Evolutionary conservation across 2,797 vertebrate genomes (phyloP), one percentile per base, ranked within the genome.

Genomic region (Peromyscus nudipes): DNA sequence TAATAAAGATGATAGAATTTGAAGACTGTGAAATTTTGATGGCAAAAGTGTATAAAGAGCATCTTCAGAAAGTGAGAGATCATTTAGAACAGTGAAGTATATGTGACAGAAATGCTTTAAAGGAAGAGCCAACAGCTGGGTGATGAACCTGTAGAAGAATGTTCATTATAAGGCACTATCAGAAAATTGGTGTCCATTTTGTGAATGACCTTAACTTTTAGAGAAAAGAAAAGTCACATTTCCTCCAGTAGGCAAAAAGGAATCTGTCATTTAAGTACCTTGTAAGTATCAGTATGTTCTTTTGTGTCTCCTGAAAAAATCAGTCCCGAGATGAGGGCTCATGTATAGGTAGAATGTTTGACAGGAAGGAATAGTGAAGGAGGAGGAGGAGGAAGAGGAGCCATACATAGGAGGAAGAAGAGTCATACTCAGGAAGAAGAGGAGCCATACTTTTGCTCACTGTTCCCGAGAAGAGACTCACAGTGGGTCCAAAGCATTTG

Each of bases 191-290:
- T 65, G 34, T 55, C 27, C 86, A 95, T 96, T 97, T 84, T 65
- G 49, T 87, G 17, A 60, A 92, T 96, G 94, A 91, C 94, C 91
- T 94, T 97, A 85, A 79, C 84, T 60, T 55, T n/a, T 62, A 71
- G 65, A 80, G 75, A 29, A 67, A 76, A 80, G 62, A 91, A 95
- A 91, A 96, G 52, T 91, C 62, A 62, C 37, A 71, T 67, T 86
- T 91, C 71, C 79, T 93, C 76, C 25, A 43, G 73, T 57, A 60
- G 55, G 84, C 46, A n/a, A 88, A 80, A 76, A 29, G 23, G 5
- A 60, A 85, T 8, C 8, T 69, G 64, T 80, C 46, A 57, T 89
- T 82, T 64, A 13, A 0, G 1, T 55, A 4, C 55, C 4, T 46
- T 1, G 81, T 8, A 23, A 1, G 1, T 4, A 31, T 82, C 77